Conservation (phyloP, 2,888 invertebrate genomes). For the Schizaphis graminum region DNA sequence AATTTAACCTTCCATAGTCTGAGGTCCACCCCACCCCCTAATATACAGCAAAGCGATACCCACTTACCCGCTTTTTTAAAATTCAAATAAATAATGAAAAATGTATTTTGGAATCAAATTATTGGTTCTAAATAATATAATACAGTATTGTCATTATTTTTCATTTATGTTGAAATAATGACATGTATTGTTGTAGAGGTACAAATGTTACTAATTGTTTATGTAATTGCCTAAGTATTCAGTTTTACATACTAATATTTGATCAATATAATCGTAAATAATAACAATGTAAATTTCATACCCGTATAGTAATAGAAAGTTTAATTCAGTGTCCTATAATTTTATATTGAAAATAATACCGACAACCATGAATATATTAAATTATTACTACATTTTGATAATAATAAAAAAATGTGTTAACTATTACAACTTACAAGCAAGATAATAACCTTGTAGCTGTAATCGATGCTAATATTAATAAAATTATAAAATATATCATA, state of each 20-base stretch:
- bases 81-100: neutral
- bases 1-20: too few species aligned
- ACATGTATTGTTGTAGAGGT: neutral
- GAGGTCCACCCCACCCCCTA: too few species aligned
- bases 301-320: neutral
- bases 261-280: neutral
- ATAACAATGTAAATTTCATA: neutral
- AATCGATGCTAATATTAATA: neutral
- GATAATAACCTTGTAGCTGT: neutral
- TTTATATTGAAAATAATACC: neutral
- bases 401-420: neutral
- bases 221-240: neutral
- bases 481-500: neutral
- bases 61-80: too few species aligned
- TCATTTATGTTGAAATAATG: neutral
- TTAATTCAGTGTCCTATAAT: neutral
- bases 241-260: neutral
- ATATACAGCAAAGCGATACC: too few species aligned
- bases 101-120: neutral
- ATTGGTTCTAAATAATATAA: neutral
- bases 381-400: neutral
- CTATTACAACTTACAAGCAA: neutral
- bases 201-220: neutral
- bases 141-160: neutral
- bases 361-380: neutral